These are phyloP conservation scores for Chaetodon auriga DNA, from an alignment of 2,113 vertebrate genomes.

Conservation along the genomic window DNA sequence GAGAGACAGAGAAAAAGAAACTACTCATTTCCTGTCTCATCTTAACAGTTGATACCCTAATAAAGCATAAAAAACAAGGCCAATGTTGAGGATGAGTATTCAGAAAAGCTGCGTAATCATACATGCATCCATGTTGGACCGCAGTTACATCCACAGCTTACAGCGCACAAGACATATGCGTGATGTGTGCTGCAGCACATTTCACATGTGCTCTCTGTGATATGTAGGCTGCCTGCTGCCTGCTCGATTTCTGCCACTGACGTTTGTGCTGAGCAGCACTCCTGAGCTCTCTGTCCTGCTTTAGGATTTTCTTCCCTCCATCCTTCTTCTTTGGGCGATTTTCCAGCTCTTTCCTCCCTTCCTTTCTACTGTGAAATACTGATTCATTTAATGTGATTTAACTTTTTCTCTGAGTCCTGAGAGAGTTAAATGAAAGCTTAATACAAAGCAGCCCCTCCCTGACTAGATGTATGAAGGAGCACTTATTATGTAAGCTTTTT, in stretches of 20 bases:
- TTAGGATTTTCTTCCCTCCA: conserved; percentile 35
- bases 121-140: neutral
- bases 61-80: neutral
- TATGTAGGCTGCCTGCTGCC: conserved; percentile 14
- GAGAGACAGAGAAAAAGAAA: neutral
- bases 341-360: conserved; percentile 23
- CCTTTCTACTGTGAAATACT: conserved; percentile 23
- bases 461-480: conserved; percentile 25
- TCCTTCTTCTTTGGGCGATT: conserved; percentile 36
- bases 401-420: conserved; percentile 18
- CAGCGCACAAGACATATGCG: conserved; percentile 29
- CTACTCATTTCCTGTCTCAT: neutral
- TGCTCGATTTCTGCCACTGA: conserved; percentile 48
- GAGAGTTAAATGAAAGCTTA: conserved; percentile 38
- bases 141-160: conserved; percentile 3
- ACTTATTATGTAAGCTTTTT: conserved; percentile 52
- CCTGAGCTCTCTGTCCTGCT: conserved; percentile 28
- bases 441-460: conserved; percentile 33
- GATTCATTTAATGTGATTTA: conserved; percentile 42
- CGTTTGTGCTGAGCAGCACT: conserved; percentile 76
- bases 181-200: conserved; percentile 32
- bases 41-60: neutral
- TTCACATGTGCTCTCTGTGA: conserved; percentile 28
- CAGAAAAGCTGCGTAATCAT: neutral
- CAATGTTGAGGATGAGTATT: neutral